These are phyloP conservation scores for Crocallis elinguaria DNA, from an alignment of 2,888 invertebrate species.

Conservation along the genomic window DNA sequence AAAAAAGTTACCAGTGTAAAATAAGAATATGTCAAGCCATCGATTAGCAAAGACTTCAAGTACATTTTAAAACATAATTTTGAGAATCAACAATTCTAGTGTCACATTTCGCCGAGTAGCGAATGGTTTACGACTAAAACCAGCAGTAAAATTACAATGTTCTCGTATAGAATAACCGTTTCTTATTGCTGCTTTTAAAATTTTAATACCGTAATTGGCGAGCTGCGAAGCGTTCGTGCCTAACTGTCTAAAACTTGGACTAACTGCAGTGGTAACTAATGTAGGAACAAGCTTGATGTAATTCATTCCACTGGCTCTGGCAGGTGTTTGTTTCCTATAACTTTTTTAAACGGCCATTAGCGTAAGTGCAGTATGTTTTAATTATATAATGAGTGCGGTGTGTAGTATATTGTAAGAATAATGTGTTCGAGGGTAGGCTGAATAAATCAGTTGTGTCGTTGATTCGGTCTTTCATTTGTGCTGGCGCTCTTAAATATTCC, in stretches of 20 bases:
- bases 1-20: no score
- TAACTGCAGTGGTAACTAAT: slow-evolving; percentile 1
- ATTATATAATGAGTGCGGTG: slow-evolving; percentile 63
- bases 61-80: neutral
- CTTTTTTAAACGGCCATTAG: slow-evolving; percentile 50
- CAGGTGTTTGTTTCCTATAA: slow-evolving; percentile 53
- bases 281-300: slow-evolving; percentile 42
- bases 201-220: slow-evolving; percentile 70
- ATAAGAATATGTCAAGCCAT: no score
- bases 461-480: no score
- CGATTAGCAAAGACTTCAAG: neutral
- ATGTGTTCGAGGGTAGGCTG: no score
- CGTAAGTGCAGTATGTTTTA: slow-evolving; percentile 57
- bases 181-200: slow-evolving; percentile 66
- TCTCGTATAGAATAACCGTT: slow-evolving; percentile 54
- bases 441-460: no score
- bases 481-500: no score
- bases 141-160: slow-evolving; percentile 64
- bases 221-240: slow-evolving; percentile 49
- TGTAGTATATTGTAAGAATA: no score
- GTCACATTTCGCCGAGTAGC: slow-evolving; percentile 45
- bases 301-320: slow-evolving; percentile 42
- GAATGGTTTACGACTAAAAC: slow-evolving; percentile 57
- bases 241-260: slow-evolving; percentile 29
- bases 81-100: slow-evolving; percentile 21